A percentile compares a stretch with the other conserved stretches of the same genome.
Evolutionary conservation across 2,113 vertebrate species (phyloP).

Genomic region (Nymphicus hollandicus): DNA sequence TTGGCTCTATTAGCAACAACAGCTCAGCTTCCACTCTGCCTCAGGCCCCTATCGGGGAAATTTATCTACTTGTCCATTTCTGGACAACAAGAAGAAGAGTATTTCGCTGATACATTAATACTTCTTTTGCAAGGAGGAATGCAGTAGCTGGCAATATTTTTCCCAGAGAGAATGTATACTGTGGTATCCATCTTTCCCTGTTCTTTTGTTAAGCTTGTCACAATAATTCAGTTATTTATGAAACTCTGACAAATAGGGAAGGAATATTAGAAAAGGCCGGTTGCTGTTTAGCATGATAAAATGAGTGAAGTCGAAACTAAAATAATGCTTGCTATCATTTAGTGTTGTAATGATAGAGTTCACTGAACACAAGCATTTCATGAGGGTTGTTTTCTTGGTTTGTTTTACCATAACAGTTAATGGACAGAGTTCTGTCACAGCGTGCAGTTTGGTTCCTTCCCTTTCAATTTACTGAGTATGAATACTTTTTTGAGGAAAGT

Average conservation of each 20-base stretch:
- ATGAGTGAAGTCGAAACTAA: neutral
- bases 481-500: neutral
- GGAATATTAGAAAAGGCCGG: neutral
- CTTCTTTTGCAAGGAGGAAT: neutral
- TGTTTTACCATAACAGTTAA: neutral
- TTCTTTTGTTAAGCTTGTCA: neutral
- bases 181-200: neutral
- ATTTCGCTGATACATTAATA: neutral
- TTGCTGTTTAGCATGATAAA: neutral
- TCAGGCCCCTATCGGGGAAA: neutral
- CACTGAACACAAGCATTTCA: neutral
- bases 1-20: neutral
- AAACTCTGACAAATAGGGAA: neutral
- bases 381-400: neutral
- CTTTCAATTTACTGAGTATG: neutral
- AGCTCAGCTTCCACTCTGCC: neutral
- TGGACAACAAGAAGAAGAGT: neutral
- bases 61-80: neutral
- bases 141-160: neutral
- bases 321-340: neutral
- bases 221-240: neutral
- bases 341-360: neutral
- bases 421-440: neutral
- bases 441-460: neutral
- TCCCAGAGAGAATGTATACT: neutral